phyloP scores from a whole-genome alignment of 2,888 invertebrate genomes.

The Cryptus viduatorius region DNA sequence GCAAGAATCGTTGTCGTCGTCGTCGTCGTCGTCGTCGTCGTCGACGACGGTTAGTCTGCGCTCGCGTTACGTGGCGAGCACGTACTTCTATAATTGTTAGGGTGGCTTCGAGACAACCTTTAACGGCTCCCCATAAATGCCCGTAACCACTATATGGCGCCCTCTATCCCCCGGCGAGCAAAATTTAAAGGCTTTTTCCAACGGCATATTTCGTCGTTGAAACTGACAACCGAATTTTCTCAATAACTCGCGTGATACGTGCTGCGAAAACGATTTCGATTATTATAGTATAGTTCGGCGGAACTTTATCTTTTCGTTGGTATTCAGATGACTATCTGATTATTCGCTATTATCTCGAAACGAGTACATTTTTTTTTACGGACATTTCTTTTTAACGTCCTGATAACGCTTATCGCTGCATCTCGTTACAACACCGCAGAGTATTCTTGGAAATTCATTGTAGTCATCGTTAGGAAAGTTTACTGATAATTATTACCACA shows the following conservation, averaged over 20 bases:
- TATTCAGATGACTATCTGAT: no score
- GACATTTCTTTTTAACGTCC: no score
- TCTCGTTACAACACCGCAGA: no score
- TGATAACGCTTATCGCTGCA: no score
- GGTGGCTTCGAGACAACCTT: slow-evolving; percentile 75
- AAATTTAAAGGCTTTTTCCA: slow-evolving; percentile 51
- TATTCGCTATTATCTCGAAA: no score
- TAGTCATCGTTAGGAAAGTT: no score
- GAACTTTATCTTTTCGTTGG: background rate
- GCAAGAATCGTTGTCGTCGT: background rate
- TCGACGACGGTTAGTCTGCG: slow-evolving; percentile 20
- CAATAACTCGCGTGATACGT: slow-evolving; percentile 12
- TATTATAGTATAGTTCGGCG: background rate
- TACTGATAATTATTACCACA: no score
- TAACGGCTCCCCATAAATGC: slow-evolving; percentile 75
- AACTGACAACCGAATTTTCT: background rate
- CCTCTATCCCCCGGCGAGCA: background rate
- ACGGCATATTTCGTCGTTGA: background rate
- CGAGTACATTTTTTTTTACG: no score
- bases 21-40: slow-evolving; percentile 23
- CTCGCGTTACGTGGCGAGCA: slow-evolving; percentile 71
- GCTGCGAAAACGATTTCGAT: slow-evolving; percentile 26
- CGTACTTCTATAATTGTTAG: slow-evolving; percentile 81
- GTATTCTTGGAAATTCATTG: no score
- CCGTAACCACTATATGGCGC: slow-evolving; percentile 47